Evolutionary conservation across 2,888 invertebrate genomes (phyloP).

Genomic region (Eupsilia transversa): DNA sequence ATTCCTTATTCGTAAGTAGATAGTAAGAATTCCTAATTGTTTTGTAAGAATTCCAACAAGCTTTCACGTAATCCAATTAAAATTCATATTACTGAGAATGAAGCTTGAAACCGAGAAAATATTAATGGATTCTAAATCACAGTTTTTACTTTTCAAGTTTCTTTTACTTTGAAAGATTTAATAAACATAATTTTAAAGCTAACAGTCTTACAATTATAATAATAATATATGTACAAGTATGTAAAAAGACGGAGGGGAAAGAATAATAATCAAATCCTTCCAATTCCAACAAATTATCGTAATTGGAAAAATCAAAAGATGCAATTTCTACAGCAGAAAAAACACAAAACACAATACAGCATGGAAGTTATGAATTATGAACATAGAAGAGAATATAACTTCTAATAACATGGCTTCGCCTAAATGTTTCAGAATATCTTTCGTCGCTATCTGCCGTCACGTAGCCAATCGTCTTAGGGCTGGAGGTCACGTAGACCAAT

Average conservation of each 20-base stretch:
- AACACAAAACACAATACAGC: background rate
- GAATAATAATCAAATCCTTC: too few species aligned
- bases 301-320: background rate
- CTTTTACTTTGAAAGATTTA: background rate
- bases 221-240: too few species aligned
- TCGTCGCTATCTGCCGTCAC: conserved; percentile 35
- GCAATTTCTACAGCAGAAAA: background rate
- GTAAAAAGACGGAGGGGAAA: too few species aligned
- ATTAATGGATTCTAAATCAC: background rate
- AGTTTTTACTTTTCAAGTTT: background rate
- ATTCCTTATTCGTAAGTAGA: background rate
- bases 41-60: conserved; percentile 6
- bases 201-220: too few species aligned
- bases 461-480: conserved; percentile 21
- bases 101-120: background rate
- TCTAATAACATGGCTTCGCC: background rate
- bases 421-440: conserved; percentile 11
- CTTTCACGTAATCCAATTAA: background rate
- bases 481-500: conserved; percentile 44
- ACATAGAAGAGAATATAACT: background rate
- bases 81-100: background rate
- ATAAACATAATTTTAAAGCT: too few species aligned
- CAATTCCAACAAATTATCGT: too few species aligned
- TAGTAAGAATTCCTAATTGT: background rate
- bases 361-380: background rate